Conservation (phyloP, 1,140 invertebrate species). For the Anoplolepis gracilipes region DNA sequence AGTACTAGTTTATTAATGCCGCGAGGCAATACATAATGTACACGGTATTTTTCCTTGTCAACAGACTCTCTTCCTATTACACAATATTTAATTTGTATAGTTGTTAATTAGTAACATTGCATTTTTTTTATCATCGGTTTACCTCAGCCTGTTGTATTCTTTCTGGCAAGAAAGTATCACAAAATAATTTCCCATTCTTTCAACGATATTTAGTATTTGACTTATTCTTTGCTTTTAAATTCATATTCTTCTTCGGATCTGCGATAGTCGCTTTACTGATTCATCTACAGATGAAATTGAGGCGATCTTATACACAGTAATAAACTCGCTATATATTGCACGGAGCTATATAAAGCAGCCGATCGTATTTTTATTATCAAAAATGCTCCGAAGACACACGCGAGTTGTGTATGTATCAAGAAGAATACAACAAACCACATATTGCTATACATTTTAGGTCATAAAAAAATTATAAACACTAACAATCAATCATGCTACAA, state of each 20-base stretch:
- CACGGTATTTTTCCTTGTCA: slow-evolving; percentile 84
- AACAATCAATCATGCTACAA: slow-evolving; percentile 72
- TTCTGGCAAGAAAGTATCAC: slow-evolving; percentile 86
- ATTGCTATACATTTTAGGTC: slow-evolving; percentile 77
- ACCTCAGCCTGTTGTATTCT: slow-evolving; percentile 85
- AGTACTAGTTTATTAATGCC: slow-evolving; percentile 83
- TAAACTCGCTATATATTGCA: slow-evolving; percentile 76
- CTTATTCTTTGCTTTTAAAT: slow-evolving; percentile 76
- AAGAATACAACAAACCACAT: slow-evolving; percentile 85
- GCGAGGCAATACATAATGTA: slow-evolving; percentile 83
- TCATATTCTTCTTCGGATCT: slow-evolving; percentile 66
- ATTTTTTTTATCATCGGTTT: slow-evolving; percentile 81
- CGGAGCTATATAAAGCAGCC: slow-evolving; percentile 72
- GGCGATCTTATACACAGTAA: slow-evolving; percentile 72
- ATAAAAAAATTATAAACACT: slow-evolving; percentile 77
- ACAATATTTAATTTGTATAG: slow-evolving; percentile 84
- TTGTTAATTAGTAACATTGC: slow-evolving; percentile 84
- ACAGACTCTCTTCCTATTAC: slow-evolving; percentile 83
- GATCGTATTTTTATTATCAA: slow-evolving; percentile 73
- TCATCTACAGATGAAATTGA: slow-evolving; percentile 65
- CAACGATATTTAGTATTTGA: slow-evolving; percentile 83
- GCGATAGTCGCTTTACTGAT: slow-evolving; percentile 44
- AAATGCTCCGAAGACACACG: slow-evolving; percentile 74
- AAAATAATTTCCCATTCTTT: slow-evolving; percentile 85
- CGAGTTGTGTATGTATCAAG: slow-evolving; percentile 75